Base-by-base conservation (phyloP, 2,797 vertebrate species). In the Gorsachius magnificus region DNA sequence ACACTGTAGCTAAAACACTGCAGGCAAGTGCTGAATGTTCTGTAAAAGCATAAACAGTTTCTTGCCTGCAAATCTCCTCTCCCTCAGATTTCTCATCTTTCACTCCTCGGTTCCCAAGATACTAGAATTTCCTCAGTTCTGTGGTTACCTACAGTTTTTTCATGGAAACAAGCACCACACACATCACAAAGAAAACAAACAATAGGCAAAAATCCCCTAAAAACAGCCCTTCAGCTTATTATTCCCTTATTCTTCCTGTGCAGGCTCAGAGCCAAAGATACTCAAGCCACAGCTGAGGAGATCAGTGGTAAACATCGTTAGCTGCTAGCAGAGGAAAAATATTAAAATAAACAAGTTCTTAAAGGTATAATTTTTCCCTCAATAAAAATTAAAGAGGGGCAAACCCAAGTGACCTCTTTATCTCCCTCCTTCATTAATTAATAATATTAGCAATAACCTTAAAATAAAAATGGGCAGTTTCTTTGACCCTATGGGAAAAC, bases 11-110 rank as follows among this genome's bases (percentile, higher is more conserved):
- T 76, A 85, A 81, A 95, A 75, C 75, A 91, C 87, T 93, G 79
- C 85, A 94, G 83, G 78, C 93, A 82, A 95, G 29, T 31, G 54
- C 84, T 72, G 66, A 89, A 76, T 22, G 36, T 88, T 89, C 79
- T 90, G n/a, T 86, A 88, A 90, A 95, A 95, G 87, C 72, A 87
- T 88, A 85, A 93, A 90, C 89, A 94, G 54, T 29, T 89, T 79
- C 88, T 90, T 90, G 66, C 83, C 57, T 58, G 58, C 28, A 90
- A 74, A 91, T 77, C 84, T 96, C 60, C 25, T 88, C 78, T 90
- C 70, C 60, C 43, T 87, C 53, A 35, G 68, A 54, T 65, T 89
- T 87, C 92, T 90, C 66, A 89, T 94, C 60, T 95, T 95, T 72
- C 83, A 56, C 35, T 69, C 26, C 56, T 80, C 68, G 20, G 75